These are phyloP conservation scores for Asbolus verrucosus DNA, from an alignment of 1,140 invertebrate species.

Conservation along the genomic window DNA sequence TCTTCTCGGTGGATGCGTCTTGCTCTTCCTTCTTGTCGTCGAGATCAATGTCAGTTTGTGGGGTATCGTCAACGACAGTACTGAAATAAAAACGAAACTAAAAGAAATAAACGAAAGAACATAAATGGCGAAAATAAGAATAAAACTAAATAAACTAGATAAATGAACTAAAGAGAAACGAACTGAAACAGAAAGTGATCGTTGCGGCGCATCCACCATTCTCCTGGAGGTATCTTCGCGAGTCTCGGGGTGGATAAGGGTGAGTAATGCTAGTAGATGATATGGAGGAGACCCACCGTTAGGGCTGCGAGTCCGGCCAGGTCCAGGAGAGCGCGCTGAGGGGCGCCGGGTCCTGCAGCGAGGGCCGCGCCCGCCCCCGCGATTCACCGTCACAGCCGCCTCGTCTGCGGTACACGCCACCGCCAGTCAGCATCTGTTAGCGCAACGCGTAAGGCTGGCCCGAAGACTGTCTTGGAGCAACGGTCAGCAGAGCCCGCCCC, in stretches of 20 bases:
- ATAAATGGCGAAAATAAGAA: too few species aligned
- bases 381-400: constrained; percentile 48
- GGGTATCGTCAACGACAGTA: constrained; percentile 13
- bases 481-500: constrained; percentile 59
- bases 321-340: constrained; percentile 61
- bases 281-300: constrained; percentile 56
- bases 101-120: too few species aligned
- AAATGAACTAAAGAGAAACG: background rate
- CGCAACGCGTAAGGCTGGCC: constrained; percentile 61
- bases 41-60: constrained; percentile 3
- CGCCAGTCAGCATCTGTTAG: constrained; percentile 52
- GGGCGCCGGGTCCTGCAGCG: constrained; percentile 55
- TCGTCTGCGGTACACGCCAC: constrained; percentile 52
- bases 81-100: constrained; percentile 49
- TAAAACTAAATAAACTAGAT: constrained; percentile 6
- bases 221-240: background rate
- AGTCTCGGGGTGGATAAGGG: constrained; percentile 1
- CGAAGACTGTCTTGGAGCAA: constrained; percentile 66
- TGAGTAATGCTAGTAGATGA: background rate
- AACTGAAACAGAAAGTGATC: constrained; percentile 14
- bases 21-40: constrained; percentile 7
- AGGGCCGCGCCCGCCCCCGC: constrained; percentile 50
- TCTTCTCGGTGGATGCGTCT: constrained; percentile 11
- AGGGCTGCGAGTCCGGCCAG: constrained; percentile 62
- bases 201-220: constrained; percentile 1